phyloP scores from a whole-genome alignment of 2,797 vertebrate species.

The Sebastes matsubarae region DNA sequence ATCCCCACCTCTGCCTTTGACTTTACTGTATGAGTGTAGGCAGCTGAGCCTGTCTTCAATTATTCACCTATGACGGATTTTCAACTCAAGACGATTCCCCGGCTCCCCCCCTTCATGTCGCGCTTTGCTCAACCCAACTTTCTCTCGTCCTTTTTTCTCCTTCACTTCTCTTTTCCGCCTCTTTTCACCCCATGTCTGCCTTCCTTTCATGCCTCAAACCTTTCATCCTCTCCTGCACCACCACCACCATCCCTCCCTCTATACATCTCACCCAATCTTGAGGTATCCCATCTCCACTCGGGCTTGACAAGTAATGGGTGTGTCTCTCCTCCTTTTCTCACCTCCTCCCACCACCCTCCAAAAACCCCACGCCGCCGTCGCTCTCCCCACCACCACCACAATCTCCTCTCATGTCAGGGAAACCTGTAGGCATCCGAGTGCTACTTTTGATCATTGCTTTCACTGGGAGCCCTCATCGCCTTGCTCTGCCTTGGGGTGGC shows the following conservation, averaged over 20 bases:
- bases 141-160: constrained; percentile 49
- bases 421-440: constrained; percentile 80
- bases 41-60: constrained; percentile 69
- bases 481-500: constrained; percentile 76
- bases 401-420: constrained; percentile 78
- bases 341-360: constrained; percentile 41
- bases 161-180: constrained; percentile 71
- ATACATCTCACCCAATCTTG: constrained; percentile 54
- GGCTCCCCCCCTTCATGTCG: constrained; percentile 47
- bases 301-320: constrained; percentile 72
- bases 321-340: constrained; percentile 50
- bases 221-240: constrained; percentile 74
- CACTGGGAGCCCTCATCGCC: constrained; percentile 73
- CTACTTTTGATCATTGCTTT: constrained; percentile 86
- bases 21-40: constrained; percentile 43
- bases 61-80: constrained; percentile 77
- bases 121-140: constrained; percentile 70
- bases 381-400: constrained; percentile 31
- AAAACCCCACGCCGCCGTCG: constrained; percentile 37
- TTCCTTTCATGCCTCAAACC: constrained; percentile 75
- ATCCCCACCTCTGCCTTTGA: constrained; percentile 51
- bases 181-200: constrained; percentile 68
- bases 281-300: constrained; percentile 56
- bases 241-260: constrained; percentile 51
- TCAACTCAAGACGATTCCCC: constrained; percentile 62